Percentiles rank a stretch among this genome's conserved stretches.
These are phyloP conservation scores for Julus scandinavius DNA, from an alignment of 2,888 invertebrate genomes.

Conservation along the genomic window DNA sequence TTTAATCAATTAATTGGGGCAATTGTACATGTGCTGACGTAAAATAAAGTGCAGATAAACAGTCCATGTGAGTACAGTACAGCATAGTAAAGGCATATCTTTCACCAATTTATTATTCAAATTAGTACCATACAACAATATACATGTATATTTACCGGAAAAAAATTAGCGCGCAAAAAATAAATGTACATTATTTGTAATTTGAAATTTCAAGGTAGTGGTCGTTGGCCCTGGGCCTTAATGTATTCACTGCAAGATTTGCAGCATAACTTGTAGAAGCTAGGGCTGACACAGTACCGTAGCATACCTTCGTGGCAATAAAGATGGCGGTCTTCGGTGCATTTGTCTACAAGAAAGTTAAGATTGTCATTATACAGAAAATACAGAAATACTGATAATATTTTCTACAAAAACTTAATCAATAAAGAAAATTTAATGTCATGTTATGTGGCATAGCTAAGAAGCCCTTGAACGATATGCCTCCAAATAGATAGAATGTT, in stretches of 20 bases:
- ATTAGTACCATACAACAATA: neutral
- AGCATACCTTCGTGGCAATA: slow-evolving; percentile 61
- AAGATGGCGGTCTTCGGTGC: slow-evolving; percentile 67
- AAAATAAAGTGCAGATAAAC: too few species aligned
- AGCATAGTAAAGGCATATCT: too few species aligned
- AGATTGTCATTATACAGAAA: neutral
- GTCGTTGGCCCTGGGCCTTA: neutral
- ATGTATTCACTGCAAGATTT: slow-evolving; percentile 58
- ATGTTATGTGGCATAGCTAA: neutral
- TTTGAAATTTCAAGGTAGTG: neutral
- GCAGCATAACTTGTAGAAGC: slow-evolving; percentile 73
- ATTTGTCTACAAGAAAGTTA: slow-evolving; percentile 59
- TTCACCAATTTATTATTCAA: slow-evolving; percentile 25
- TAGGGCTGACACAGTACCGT: slow-evolving; percentile 71
- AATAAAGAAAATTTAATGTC: neutral
- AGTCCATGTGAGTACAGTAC: too few species aligned
- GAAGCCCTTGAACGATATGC: too few species aligned
- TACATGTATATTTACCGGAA: neutral
- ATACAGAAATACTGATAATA: neutral
- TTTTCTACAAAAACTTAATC: neutral
- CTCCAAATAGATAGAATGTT: too few species aligned
- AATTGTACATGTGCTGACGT: too few species aligned
- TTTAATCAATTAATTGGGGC: too few species aligned
- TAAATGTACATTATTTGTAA: neutral
- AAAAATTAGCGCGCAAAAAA: slow-evolving; percentile 22